Percentiles rank a stretch among this genome's conserved stretches.
Evolutionary conservation across 2,888 invertebrate species (phyloP).

Genomic region (Protophormia terraenovae): DNA sequence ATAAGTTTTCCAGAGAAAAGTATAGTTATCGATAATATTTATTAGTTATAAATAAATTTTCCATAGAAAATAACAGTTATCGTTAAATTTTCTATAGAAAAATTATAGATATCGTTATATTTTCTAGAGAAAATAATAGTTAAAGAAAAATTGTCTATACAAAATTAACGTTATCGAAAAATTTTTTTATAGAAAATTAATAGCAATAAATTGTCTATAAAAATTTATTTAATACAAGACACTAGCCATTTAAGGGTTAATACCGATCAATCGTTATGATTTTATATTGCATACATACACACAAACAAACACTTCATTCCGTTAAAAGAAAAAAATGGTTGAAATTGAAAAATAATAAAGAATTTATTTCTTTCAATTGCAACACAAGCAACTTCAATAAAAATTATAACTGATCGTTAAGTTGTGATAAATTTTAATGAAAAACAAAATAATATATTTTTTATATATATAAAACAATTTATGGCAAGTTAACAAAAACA

Average conservation of each 20-base stretch:
- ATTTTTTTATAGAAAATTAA: not conserved
- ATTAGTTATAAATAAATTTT: too few species aligned
- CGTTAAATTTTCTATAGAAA: too few species aligned
- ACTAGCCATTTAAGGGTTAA: constrained; percentile 36
- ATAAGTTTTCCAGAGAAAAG: too few species aligned
- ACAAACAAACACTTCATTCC: constrained; percentile 10
- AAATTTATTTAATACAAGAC: not conserved
- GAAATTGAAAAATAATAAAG: constrained; percentile 39
- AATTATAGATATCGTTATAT: too few species aligned
- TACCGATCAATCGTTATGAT: constrained; percentile 31
- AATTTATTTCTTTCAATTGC: constrained; percentile 40
- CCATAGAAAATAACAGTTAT: too few species aligned
- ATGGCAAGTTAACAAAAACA: constrained; percentile 29
- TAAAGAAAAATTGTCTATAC: too few species aligned
- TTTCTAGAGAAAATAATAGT: too few species aligned
- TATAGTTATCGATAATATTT: too few species aligned
- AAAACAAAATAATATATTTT: constrained; percentile 12
- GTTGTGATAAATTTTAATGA: constrained; percentile 54
- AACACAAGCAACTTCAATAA: not conserved
- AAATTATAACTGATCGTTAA: constrained; percentile 48
- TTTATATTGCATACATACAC: not conserved
- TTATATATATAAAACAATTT: constrained; percentile 2
- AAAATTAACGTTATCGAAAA: too few species aligned
- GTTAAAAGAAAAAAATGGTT: constrained; percentile 11
- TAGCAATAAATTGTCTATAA: too few species aligned